Conservation (phyloP, 2,888 invertebrate species). For the Cynaeus angustus region DNA sequence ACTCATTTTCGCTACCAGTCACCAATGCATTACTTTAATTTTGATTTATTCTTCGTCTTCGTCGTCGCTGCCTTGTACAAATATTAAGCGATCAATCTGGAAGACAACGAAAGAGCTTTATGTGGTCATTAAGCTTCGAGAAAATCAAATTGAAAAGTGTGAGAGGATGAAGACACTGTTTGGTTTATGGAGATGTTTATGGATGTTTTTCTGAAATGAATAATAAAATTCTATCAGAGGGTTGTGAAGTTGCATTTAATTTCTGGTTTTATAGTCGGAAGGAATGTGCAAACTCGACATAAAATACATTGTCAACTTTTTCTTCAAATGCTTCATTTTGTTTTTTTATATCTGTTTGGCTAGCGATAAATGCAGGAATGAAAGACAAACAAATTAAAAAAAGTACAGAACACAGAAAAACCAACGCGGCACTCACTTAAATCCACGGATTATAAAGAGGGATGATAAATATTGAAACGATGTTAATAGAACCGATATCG, state of each 20-base stretch:
- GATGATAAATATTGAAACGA: too few species aligned
- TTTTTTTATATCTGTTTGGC: too few species aligned
- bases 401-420: too few species aligned
- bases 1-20: conserved; percentile 31
- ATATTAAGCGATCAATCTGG: conserved; percentile 10
- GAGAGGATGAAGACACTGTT: not conserved
- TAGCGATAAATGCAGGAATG: too few species aligned
- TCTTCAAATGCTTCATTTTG: too few species aligned
- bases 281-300: too few species aligned
- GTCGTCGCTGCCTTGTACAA: conserved; percentile 27
- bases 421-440: too few species aligned
- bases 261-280: too few species aligned
- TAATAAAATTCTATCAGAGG: conserved; percentile 16
- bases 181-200: conserved; percentile 15
- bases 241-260: not conserved
- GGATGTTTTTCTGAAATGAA: conserved; percentile 18
- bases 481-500: too few species aligned
- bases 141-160: not conserved
- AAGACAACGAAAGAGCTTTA: not conserved
- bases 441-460: too few species aligned
- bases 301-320: too few species aligned
- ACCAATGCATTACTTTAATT: conserved; percentile 43
- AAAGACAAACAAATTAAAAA: too few species aligned
- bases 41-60: conserved; percentile 24
- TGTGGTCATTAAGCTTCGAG: not conserved